Conservation (phyloP, 2,888 invertebrate genomes). For the Dermolepida albohirtum region DNA sequence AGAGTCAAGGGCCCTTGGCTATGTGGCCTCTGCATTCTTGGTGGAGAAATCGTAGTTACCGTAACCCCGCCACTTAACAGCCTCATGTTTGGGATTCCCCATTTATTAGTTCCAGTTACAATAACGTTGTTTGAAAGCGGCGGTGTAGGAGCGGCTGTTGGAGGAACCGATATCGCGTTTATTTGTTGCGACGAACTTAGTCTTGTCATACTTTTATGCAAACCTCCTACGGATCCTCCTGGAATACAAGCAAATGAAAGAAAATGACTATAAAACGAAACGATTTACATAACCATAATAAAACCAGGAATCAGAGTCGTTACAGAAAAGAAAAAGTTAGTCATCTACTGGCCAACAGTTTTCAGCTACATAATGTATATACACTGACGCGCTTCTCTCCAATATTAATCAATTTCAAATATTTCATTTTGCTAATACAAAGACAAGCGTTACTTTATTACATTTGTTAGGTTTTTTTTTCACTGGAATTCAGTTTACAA, state of each 20-base stretch:
- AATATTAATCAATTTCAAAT: too few species aligned
- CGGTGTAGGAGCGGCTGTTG: slow-evolving; percentile 56
- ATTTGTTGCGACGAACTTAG: slow-evolving; percentile 83
- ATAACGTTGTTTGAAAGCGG: slow-evolving; percentile 66
- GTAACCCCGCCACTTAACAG: slow-evolving; percentile 72
- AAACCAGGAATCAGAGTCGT: background rate
- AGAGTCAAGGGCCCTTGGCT: slow-evolving; percentile 68
- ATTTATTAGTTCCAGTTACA: slow-evolving; percentile 68
- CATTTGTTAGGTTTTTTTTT: too few species aligned
- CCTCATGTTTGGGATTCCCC: slow-evolving; percentile 66
- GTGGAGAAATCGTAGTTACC: slow-evolving; percentile 72
- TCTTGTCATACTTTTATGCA: slow-evolving; percentile 86
- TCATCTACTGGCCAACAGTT: too few species aligned
- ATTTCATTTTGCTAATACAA: too few species aligned
- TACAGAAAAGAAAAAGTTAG: background rate
- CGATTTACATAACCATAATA: background rate
- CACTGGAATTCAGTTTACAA: too few species aligned
- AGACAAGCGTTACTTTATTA: too few species aligned
- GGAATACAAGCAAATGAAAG: too few species aligned
- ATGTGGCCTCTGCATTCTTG: slow-evolving; percentile 65
- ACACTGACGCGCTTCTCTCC: too few species aligned
- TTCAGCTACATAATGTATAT: too few species aligned
- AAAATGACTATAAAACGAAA: background rate
- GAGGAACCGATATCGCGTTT: slow-evolving; percentile 62
- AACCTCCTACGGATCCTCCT: slow-evolving; percentile 80